Evolutionary conservation across 2,888 invertebrate species (phyloP).

Genomic region (Trisateles emortualis): DNA sequence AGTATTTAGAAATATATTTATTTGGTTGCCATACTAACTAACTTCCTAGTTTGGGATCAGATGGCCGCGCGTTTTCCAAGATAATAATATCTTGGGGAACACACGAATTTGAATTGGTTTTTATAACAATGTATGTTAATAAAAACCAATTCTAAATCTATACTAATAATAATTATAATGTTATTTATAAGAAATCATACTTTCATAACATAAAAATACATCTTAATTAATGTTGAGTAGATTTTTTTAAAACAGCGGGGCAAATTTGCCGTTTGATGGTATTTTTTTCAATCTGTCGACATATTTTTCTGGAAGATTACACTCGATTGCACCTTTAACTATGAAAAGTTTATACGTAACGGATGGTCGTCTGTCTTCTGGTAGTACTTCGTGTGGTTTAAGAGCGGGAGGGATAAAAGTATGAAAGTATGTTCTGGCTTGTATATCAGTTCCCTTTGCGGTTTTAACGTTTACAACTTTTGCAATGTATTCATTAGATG

Average conservation of each 20-base stretch:
- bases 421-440: constrained; percentile 32
- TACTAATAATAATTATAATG: no score
- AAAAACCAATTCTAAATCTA: no score
- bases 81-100: no score
- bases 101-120: no score
- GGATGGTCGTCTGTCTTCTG: constrained; percentile 34
- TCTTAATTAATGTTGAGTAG: neutral
- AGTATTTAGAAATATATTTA: no score
- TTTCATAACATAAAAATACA: no score
- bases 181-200: no score
- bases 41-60: no score
- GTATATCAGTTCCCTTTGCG: neutral
- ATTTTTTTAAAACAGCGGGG: constrained; percentile 8
- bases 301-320: constrained; percentile 28
- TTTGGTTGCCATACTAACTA: no score
- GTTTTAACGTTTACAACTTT: constrained; percentile 22
- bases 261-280: constrained; percentile 30
- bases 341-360: constrained; percentile 34
- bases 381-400: constrained; percentile 11
- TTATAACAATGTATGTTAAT: no score
- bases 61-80: no score
- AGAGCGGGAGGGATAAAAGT: constrained; percentile 9
- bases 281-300: constrained; percentile 22
- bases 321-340: constrained; percentile 32
- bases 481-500: constrained; percentile 20